Evolutionary conservation across 2,797 vertebrate genomes (phyloP).

Genomic region (Urophycis tenuis): DNA sequence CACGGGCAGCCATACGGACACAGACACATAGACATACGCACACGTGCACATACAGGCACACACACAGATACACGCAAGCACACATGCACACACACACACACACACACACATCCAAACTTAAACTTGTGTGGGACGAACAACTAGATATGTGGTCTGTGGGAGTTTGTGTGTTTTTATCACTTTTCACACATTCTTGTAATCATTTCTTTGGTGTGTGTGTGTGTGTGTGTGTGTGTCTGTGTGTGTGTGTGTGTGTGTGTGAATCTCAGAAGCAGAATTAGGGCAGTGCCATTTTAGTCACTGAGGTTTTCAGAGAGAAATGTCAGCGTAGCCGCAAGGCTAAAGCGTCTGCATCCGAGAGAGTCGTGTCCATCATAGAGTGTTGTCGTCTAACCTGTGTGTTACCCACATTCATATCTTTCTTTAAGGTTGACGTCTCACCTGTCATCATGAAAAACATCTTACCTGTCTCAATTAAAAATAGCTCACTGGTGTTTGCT

Average conservation of each 20-base stretch:
- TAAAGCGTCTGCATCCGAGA: slow-evolving; percentile 19
- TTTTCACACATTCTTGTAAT: background rate
- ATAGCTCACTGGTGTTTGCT: too few species aligned
- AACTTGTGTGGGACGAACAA: slow-evolving; percentile 10
- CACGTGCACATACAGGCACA: slow-evolving; percentile 10
- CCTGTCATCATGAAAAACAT: too few species aligned
- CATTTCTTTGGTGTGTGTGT: slow-evolving; percentile 9
- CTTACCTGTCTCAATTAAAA: too few species aligned
- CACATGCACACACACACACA: slow-evolving; percentile 29
- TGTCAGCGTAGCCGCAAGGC: slow-evolving; percentile 18
- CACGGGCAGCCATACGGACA: background rate
- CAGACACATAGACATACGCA: slow-evolving; percentile 12
- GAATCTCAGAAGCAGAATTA: slow-evolving; percentile 41
- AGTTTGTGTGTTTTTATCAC: background rate
- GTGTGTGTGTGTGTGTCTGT: slow-evolving; percentile 15
- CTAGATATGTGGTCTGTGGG: slow-evolving; percentile 17
- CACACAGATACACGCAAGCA: slow-evolving; percentile 6
- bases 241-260: background rate
- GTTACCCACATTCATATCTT: background rate
- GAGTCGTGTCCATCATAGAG: slow-evolving; percentile 8
- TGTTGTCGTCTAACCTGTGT: background rate
- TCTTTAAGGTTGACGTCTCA: background rate
- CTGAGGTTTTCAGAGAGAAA: slow-evolving; percentile 26
- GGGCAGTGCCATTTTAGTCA: slow-evolving; percentile 56
- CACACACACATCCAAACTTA: slow-evolving; percentile 36